Conservation (phyloP, 2,888 invertebrate species). For the Phania funesta region DNA sequence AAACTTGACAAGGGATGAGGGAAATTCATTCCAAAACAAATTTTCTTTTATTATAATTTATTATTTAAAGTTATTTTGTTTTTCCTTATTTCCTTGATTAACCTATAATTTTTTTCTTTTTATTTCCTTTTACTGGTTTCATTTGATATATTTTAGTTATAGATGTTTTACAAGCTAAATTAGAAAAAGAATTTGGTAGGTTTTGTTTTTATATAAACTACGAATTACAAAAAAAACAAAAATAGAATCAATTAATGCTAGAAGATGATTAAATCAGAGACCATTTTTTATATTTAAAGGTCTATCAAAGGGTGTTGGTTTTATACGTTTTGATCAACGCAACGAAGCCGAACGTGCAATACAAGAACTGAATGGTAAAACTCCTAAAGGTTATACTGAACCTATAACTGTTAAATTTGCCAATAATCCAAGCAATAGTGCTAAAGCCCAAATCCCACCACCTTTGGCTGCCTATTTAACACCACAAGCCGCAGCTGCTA, state of each 20-base stretch:
- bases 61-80: no score
- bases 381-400: slow-evolving; percentile 92
- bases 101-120: slow-evolving; percentile 1
- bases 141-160: slow-evolving; percentile 34
- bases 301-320: slow-evolving; percentile 95
- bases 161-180: slow-evolving; percentile 40
- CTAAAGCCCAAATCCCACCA: slow-evolving; percentile 87
- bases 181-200: slow-evolving; percentile 48
- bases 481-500: slow-evolving; percentile 86
- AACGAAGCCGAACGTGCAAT: slow-evolving; percentile 95
- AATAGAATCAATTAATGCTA: not conserved
- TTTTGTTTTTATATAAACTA: slow-evolving; percentile 16
- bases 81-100: not conserved
- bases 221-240: no score
- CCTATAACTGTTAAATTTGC: slow-evolving; percentile 97
- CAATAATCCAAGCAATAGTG: slow-evolving; percentile 94
- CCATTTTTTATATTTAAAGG: slow-evolving; percentile 81
- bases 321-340: slow-evolving; percentile 95
- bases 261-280: slow-evolving; percentile 15
- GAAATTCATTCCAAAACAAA: no score
- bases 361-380: slow-evolving; percentile 93
- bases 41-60: no score
- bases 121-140: slow-evolving; percentile 30
- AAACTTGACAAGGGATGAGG: no score
- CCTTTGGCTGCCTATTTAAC: slow-evolving; percentile 92